These are phyloP conservation scores for Clamator glandarius DNA, from an alignment of 2,797 vertebrate species.

Conservation along the genomic window DNA sequence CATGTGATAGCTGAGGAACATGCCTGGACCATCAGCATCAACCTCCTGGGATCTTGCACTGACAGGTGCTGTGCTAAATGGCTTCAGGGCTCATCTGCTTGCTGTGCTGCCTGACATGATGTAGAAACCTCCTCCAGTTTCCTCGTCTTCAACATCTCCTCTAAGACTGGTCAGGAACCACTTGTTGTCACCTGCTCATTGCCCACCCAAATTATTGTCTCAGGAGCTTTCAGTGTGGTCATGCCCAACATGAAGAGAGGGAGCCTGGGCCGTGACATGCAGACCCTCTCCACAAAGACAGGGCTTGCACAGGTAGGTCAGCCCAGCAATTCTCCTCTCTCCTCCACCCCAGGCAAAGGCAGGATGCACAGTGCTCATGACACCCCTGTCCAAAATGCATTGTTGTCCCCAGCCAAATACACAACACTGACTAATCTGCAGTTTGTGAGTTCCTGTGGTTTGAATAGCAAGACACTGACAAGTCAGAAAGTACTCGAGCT, in stretches of 20 bases:
- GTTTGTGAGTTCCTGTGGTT: neutral
- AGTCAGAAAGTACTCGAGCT: neutral
- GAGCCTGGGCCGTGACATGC: neutral
- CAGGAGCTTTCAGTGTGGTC: neutral
- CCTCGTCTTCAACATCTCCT: neutral
- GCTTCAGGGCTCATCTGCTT: accelerated
- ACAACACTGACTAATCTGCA: neutral
- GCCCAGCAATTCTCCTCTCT: neutral
- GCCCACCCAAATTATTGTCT: too few species aligned
- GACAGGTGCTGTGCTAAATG: neutral
- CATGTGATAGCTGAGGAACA: neutral
- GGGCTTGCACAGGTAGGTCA: neutral
- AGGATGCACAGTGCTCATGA: neutral
- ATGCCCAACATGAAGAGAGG: accelerated
- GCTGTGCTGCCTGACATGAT: neutral
- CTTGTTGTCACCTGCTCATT: neutral
- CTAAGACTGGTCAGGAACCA: neutral
- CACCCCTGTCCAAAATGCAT: neutral
- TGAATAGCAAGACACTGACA: neutral
- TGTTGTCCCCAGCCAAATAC: neutral
- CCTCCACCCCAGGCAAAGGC: neutral
- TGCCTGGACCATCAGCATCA: neutral
- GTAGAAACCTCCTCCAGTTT: neutral
- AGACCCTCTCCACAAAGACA: accelerated
- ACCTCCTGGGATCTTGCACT: neutral